Evolutionary conservation across 1,140 invertebrate genomes (phyloP), one percentile per base, ranked within the genome.

Genomic region (Macrotrachela quadricornifera): DNA sequence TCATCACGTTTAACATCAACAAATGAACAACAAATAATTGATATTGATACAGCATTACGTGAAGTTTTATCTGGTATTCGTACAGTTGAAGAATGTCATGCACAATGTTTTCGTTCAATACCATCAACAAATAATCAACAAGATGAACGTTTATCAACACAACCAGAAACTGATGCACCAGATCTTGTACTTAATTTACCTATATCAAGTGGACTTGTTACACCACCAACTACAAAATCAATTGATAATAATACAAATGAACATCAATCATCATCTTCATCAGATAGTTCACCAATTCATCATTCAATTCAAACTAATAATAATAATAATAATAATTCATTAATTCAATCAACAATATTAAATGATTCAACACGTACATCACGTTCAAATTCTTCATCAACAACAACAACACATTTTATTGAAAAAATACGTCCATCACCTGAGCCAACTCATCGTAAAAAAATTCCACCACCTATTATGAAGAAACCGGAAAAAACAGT

Each of bases 171-270:
- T 57, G 78, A 80, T 57, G 80, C 83, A 1, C 84, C 83, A 1
- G 84, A 88, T 67, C 70, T 88, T n/a, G 83, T 88, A 36, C 80
- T 85, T 75, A 83, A 85, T 66, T 68, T 86, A 46, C 83, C 83
- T 10, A 59, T 78, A 3, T 64, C 69, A 6, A 66, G 59, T 14
- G 61, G 61, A 54, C 57, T 57, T 17, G 45, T 57, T 15, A 57
- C 59, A 46, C 63, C 61, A 43, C 55, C 56, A 48, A 58, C 54
- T 47, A 45, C 56, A 13, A 41, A 46, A 9, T 45, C 16, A 39
- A 21, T 36, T 60, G 58, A 45, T 59, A 54, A 41, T 58, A 58
- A 42, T 57, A 55, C 40, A 58, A 49, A 42, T 59, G 57, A 17
- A 59, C 55, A 43, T 58, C 56, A 39, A 59, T 58, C 54, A n/a